These are phyloP conservation scores for Penelope pileata DNA, from an alignment of 2,113 vertebrate species.

Conservation along the genomic window DNA sequence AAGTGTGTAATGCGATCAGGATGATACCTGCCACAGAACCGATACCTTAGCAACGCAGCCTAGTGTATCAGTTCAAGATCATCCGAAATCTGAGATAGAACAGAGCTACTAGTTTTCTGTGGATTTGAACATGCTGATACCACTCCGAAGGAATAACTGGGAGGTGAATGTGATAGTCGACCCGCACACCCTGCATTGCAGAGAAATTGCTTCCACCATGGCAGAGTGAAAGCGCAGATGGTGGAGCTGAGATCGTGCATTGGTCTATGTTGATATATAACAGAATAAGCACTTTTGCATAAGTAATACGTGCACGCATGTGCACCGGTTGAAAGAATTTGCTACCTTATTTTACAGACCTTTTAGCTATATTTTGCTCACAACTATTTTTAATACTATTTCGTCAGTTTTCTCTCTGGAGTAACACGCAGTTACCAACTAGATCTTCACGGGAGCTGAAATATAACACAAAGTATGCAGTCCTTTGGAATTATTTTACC, in stretches of 20 bases:
- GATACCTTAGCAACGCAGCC: not conserved
- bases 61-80: not conserved
- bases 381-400: not conserved
- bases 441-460: not conserved
- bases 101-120: not conserved
- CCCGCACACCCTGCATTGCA: not conserved
- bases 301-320: not conserved
- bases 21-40: not conserved
- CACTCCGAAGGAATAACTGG: not conserved
- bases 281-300: not conserved
- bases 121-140: not conserved
- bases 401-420: not conserved
- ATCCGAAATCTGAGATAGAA: slow-evolving; percentile 20
- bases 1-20: not conserved
- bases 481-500: not conserved
- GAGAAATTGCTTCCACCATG: not conserved
- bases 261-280: not conserved
- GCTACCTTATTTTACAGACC: not conserved
- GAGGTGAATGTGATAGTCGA: not conserved
- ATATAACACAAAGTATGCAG: accelerated
- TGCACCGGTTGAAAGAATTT: not conserved
- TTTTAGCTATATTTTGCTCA: not conserved
- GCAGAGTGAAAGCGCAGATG: not conserved
- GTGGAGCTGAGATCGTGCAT: not conserved
- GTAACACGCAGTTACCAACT: not conserved